A percentile compares a stretch with the other conserved stretches of the same genome.
phyloP scores from a whole-genome alignment of 2,113 vertebrate genomes.

The Columba livia region DNA sequence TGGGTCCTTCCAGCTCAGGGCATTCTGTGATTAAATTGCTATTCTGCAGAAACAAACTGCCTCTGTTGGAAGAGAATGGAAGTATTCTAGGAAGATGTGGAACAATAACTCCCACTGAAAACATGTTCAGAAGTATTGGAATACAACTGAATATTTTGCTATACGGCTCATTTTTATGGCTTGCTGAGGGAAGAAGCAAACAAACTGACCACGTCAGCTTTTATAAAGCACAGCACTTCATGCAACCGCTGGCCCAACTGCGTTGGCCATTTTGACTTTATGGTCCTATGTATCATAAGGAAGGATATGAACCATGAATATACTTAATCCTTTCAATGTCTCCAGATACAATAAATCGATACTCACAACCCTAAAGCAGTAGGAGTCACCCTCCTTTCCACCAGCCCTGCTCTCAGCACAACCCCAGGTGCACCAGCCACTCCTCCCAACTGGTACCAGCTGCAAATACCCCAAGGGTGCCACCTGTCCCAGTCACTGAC shows the following conservation, averaged over 20 bases:
- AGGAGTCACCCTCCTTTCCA: not conserved
- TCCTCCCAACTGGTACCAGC: not conserved
- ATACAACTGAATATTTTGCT: not conserved
- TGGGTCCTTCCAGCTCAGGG: no score
- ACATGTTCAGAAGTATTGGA: not conserved
- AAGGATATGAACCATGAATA: not conserved
- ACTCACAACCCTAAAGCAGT: rapidly evolving
- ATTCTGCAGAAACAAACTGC: not conserved
- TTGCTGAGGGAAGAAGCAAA: not conserved
- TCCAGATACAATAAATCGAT: not conserved
- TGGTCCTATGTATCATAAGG: rapidly evolving
- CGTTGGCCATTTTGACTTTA: not conserved
- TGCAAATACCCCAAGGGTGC: rapidly evolving
- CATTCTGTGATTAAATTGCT: not conserved
- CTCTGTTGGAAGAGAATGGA: not conserved
- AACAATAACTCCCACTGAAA: not conserved
- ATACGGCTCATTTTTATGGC: not conserved
- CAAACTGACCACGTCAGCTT: not conserved
- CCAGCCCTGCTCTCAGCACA: not conserved
- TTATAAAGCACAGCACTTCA: not conserved
- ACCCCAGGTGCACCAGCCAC: not conserved
- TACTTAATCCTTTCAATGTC: not conserved
- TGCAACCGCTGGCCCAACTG: not conserved
- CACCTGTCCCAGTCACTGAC: not conserved
- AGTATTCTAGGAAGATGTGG: not conserved